phyloP scores from a whole-genome alignment of 2,113 vertebrate genomes.

The Odontophorus gujanensis region DNA sequence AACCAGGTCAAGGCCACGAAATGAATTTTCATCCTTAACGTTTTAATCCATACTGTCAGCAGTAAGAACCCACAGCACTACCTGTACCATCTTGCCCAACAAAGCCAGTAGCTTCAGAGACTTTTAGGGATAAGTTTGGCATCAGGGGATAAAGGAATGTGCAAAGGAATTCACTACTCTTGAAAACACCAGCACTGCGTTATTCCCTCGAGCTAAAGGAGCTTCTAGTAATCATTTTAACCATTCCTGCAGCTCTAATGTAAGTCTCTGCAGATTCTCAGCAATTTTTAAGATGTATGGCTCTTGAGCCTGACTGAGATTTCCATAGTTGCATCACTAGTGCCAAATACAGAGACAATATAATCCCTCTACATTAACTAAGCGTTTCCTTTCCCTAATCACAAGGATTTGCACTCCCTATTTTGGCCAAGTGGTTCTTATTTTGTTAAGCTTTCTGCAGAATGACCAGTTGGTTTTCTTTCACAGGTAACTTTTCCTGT shows the following conservation, averaged over 20 bases:
- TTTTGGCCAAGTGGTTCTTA: background rate
- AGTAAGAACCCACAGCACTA: background rate
- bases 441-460: background rate
- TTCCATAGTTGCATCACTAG: background rate
- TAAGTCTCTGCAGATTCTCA: background rate
- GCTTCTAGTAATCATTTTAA: background rate
- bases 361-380: background rate
- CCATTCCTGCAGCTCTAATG: background rate
- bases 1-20: constrained; percentile 29
- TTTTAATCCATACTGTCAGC: background rate
- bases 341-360: background rate
- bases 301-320: background rate
- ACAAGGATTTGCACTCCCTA: background rate
- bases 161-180: background rate
- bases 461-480: background rate
- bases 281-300: background rate
- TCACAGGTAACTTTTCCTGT: background rate
- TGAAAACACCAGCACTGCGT: background rate
- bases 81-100: background rate
- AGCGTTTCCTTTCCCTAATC: background rate
- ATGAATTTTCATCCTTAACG: background rate
- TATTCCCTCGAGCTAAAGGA: background rate
- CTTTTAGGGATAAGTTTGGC: background rate
- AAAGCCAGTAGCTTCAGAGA: background rate
- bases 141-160: background rate